Conservation (phyloP, 2,888 invertebrate genomes). For the Zootermopsis nevadensis region DNA sequence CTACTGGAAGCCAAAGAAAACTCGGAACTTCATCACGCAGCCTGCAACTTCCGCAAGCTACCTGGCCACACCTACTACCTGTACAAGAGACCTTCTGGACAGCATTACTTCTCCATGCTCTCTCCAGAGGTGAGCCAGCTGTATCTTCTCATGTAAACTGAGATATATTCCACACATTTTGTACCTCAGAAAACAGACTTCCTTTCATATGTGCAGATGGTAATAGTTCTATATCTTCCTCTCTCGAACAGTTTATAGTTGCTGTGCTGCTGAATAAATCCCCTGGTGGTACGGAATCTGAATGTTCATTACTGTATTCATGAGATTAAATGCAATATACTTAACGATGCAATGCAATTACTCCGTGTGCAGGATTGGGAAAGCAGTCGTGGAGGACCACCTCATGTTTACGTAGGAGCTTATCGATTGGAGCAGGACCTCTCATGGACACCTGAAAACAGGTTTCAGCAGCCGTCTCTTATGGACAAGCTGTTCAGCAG, state of each 20-base stretch:
- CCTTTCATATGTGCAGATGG: no score
- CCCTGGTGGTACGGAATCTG: no score
- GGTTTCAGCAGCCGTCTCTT: slow-evolving; percentile 15
- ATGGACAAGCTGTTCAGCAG: slow-evolving; percentile 26
- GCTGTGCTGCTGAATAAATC: no score
- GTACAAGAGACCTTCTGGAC: slow-evolving; percentile 73
- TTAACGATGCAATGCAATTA: no score
- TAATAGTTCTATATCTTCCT: no score
- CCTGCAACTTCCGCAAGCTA: slow-evolving; percentile 80
- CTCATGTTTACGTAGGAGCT: slow-evolving; percentile 73
- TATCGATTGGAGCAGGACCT: slow-evolving; percentile 76
- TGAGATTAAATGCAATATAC: no score
- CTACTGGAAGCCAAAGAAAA: slow-evolving; percentile 70
- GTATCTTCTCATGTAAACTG: no score
- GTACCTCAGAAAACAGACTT: no score
- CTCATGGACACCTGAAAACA: slow-evolving; percentile 73
- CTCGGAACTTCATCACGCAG: slow-evolving; percentile 72
- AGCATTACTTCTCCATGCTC: slow-evolving; percentile 79
- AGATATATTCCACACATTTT: no score
- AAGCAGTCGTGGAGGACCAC: slow-evolving; percentile 64
- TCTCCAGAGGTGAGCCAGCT: slow-evolving; percentile 77
- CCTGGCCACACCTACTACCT: slow-evolving; percentile 79
- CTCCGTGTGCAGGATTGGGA: slow-evolving; percentile 76
- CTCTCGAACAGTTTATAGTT: no score
- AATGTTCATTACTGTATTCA: no score